Percentiles rank a stretch among this genome's conserved stretches.
phyloP scores from a whole-genome alignment of 2,888 invertebrate genomes.

The Netelia melanura region DNA sequence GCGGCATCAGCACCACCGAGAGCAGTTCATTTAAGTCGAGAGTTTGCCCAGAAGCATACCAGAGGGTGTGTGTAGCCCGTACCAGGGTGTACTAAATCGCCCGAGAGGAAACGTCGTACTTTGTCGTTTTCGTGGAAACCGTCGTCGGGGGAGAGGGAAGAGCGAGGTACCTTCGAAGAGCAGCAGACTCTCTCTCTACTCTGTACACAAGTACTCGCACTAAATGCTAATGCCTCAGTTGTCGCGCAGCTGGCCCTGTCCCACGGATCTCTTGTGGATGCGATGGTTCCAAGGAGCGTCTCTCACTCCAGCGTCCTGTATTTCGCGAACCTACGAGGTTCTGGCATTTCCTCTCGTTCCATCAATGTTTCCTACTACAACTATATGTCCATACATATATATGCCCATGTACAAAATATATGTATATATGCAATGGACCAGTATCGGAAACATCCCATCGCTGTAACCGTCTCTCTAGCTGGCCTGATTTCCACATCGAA shows the following conservation, averaged over 20 bases:
- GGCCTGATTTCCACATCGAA: constrained; percentile 54
- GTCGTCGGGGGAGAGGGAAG: constrained; percentile 43
- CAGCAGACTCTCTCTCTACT: constrained; percentile 51
- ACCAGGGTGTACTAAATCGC: constrained; percentile 64
- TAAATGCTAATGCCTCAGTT: constrained; percentile 74
- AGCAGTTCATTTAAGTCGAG: constrained; percentile 62
- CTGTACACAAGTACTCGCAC: constrained; percentile 72
- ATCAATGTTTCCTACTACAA: constrained; percentile 48
- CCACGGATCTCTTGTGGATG: constrained; percentile 61
- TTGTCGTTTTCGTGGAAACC: constrained; percentile 66
- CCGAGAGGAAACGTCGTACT: constrained; percentile 66
- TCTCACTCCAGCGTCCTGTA: constrained; percentile 43
- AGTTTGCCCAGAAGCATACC: constrained; percentile 56
- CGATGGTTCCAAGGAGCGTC: constrained; percentile 62
- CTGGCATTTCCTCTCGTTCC: constrained; percentile 53
- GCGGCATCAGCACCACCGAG: constrained; percentile 39
- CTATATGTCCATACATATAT: constrained; percentile 20
- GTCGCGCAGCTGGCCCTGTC: constrained; percentile 66
- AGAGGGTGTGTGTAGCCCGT: not conserved
- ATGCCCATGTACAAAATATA: not conserved
- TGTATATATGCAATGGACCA: constrained; percentile 27
- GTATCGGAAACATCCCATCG: constrained; percentile 38
- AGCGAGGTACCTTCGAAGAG: constrained; percentile 49
- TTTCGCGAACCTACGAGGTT: constrained; percentile 53
- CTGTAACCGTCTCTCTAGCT: constrained; percentile 34